A percentile compares a stretch with the other conserved stretches of the same genome.
Conservation (phyloP, 2,888 invertebrate species). For the Esperia sulphurella region DNA sequence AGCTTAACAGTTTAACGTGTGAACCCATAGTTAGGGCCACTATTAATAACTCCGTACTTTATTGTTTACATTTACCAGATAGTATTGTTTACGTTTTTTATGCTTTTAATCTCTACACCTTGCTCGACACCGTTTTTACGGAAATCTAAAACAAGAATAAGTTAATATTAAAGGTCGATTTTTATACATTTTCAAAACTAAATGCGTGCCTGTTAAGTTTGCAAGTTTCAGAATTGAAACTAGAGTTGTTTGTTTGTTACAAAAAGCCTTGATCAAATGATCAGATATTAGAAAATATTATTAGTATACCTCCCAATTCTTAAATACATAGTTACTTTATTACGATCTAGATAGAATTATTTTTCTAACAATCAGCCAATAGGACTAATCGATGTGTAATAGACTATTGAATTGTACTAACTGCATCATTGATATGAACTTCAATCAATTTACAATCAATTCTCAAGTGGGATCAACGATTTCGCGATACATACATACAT, state of each 20-base stretch:
- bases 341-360: no score
- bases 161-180: not conserved
- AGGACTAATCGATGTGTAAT: no score
- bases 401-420: no score
- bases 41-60: slow-evolving; percentile 54
- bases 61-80: slow-evolving; percentile 59
- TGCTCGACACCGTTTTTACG: slow-evolving; percentile 13
- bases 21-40: slow-evolving; percentile 43
- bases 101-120: slow-evolving; percentile 35
- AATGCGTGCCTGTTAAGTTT: not conserved
- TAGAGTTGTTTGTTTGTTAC: no score
- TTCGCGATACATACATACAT: slow-evolving; percentile 40
- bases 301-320: no score
- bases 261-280: no score
- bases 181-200: not conserved
- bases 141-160: slow-evolving; percentile 7
- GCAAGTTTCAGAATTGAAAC: not conserved
- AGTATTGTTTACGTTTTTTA: slow-evolving; percentile 63
- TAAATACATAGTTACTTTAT: no score
- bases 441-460: no score
- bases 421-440: no score
- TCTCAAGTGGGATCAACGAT: slow-evolving; percentile 70
- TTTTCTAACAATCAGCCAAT: no score
- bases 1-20: not conserved
- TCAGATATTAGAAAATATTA: no score